phyloP scores from a whole-genome alignment of 2,888 invertebrate species.

The Cheilosia variabilis region DNA sequence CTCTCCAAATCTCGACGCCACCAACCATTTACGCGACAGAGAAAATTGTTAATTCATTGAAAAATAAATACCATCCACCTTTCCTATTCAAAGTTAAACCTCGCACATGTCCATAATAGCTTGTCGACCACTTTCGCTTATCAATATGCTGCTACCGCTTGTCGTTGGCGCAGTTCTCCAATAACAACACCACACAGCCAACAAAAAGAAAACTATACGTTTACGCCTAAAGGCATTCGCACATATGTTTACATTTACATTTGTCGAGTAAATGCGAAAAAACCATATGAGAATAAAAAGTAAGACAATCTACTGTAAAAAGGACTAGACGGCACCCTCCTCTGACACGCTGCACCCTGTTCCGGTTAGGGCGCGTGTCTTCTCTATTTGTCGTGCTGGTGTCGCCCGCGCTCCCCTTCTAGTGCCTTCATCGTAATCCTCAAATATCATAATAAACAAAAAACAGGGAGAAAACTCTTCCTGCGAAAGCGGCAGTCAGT shows the following conservation, averaged over 20 bases:
- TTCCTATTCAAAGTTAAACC: conserved; percentile 7
- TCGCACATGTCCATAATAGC: conserved; percentile 44
- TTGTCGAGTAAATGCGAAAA: conserved; percentile 26
- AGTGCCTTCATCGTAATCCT: neutral
- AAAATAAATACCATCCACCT: neutral
- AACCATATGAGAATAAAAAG: neutral
- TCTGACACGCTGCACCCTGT: conserved; percentile 46
- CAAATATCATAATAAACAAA: conserved; percentile 54
- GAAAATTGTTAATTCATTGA: neutral
- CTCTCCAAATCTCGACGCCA: neutral
- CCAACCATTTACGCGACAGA: neutral
- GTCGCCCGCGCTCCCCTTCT: neutral
- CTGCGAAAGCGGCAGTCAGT: conserved; percentile 20
- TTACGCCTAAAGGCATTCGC: conserved; percentile 11
- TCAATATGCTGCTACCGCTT: conserved; percentile 25
- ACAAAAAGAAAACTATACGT: conserved; percentile 12
- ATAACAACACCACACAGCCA: neutral
- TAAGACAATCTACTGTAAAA: conserved; percentile 18
- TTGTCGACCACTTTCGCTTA: conserved; percentile 58
- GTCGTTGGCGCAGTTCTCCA: neutral
- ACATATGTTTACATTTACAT: conserved; percentile 47
- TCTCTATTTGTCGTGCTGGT: conserved; percentile 26
- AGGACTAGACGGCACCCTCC: conserved; percentile 32
- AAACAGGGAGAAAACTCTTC: conserved; percentile 42
- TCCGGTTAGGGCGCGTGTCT: conserved; percentile 55